Evolutionary conservation across 2,888 invertebrate genomes (phyloP), one percentile per base, ranked within the genome.

Genomic region (Trimorus sp.): DNA sequence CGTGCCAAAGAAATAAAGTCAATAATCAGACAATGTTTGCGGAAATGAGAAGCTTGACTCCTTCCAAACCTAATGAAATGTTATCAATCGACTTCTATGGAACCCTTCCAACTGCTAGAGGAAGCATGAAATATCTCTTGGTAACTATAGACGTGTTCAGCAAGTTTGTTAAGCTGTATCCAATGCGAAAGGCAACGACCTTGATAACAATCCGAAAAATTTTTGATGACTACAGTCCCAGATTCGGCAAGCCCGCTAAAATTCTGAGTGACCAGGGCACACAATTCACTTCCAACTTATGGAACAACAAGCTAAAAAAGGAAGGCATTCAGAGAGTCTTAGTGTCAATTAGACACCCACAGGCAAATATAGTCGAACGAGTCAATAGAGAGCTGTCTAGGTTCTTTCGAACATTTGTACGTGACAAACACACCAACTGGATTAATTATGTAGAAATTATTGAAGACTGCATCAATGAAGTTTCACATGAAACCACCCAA

Each of bases 81-180:
- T 38, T 82, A 1, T 82, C 82, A 2, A 76, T 83, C 12, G 83
- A 84, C 60, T 83, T 59, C 51, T 80, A 54, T 42, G 83, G 83
- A 7, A 82, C 83, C 0, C 37, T 83, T 11, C 83, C 84, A 16
- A 65, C 42, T 12, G 16, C 49, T 12, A 36, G 37, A 14, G 66
- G 37, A 11, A 42, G 54, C 8, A 1, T 42, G 7, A 26, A 53
- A 7, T 54, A 66, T 38, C n/a, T 68, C 11, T 26, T 69, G 0
- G 69, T 69, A 0, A 69, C 58, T 1, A 48, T 69, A 0, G 69
- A 69, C n/a, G 58, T 16, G 1, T 69, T 69, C 12, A 14, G 36
- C 8, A 69, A 69, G 38, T 49, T 48, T 7, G 54, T 69, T 0
- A 70, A 70, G 14, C 9, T 70, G 15, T 60, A 70, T 16, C 70